Percentiles rank a stretch among this genome's conserved stretches.
phyloP scores from a whole-genome alignment of 2,113 vertebrate species.

The Eira barbara region DNA sequence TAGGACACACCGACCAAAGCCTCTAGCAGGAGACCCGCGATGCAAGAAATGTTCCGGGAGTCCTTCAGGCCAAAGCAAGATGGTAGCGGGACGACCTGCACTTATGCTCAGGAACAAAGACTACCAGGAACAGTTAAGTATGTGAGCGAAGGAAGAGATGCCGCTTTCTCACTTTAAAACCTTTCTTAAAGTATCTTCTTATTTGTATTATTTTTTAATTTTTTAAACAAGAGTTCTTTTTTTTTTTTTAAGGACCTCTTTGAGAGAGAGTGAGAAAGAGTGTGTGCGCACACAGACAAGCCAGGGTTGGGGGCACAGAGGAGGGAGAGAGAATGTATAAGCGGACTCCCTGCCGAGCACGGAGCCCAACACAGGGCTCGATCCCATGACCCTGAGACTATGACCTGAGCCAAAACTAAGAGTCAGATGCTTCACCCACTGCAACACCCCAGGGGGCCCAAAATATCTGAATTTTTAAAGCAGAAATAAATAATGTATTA shows the following conservation, averaged over 20 bases:
- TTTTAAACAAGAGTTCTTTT: background rate
- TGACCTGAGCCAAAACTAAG: background rate
- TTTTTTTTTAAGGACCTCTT: background rate
- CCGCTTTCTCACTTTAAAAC: background rate
- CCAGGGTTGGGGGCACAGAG: background rate
- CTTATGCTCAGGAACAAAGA: background rate
- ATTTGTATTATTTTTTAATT: background rate
- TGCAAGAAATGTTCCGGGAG: background rate
- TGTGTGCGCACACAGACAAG: background rate
- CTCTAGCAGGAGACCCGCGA: background rate
- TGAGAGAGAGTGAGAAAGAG: background rate
- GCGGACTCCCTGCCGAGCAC: background rate
- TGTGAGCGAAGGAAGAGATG: background rate
- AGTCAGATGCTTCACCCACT: background rate
- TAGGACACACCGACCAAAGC: background rate
- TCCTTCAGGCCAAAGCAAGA: background rate
- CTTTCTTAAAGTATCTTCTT: background rate
- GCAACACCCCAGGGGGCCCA: background rate
- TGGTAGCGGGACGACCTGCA: background rate
- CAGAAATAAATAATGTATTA: background rate
- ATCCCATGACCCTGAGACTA: background rate
- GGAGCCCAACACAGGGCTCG: background rate
- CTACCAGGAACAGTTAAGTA: background rate
- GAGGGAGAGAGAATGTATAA: background rate
- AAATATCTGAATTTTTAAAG: conserved; percentile 37